Percentiles rank a stretch among this genome's conserved stretches.
Evolutionary conservation across 1,140 invertebrate species (phyloP).

Genomic region (Oppia nitens): DNA sequence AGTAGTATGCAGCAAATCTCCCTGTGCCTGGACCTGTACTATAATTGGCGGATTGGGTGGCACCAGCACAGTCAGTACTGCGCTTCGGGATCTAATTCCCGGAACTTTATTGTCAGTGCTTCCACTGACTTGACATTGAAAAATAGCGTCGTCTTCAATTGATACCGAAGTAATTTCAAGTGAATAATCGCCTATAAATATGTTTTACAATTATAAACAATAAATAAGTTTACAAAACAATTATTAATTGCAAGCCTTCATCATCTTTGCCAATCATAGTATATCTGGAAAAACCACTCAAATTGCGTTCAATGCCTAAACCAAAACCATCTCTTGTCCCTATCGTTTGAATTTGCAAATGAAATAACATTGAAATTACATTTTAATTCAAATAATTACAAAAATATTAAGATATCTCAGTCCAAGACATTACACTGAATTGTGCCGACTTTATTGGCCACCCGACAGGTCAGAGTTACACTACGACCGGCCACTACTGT

Average conservation of each 20-base stretch:
- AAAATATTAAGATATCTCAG: no score
- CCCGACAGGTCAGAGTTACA: constrained; percentile 63
- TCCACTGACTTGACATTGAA: constrained; percentile 38
- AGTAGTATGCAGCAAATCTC: constrained; percentile 61
- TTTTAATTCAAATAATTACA: no score
- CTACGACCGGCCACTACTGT: constrained; percentile 55
- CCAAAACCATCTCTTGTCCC: constrained; percentile 83
- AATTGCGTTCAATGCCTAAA: constrained; percentile 63
- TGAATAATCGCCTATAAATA: constrained; percentile 31
- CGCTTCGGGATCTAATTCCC: constrained; percentile 28
- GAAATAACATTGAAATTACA: no score
- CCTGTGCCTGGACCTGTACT: constrained; percentile 49
- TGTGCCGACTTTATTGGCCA: constrained; percentile 62
- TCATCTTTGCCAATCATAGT: constrained; percentile 81
- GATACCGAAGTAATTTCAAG: constrained; percentile 33
- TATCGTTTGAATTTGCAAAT: no score
- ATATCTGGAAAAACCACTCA: constrained; percentile 75
- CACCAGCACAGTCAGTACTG: constrained; percentile 37
- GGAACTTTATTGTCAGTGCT: constrained; percentile 27
- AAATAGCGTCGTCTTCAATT: constrained; percentile 35
- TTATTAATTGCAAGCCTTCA: constrained; percentile 42
- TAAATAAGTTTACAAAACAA: not conserved
- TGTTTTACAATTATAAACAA: not conserved
- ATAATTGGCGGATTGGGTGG: constrained; percentile 75
- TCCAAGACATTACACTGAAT: constrained; percentile 51